A percentile compares a stretch with the other conserved stretches of the same genome.
phyloP scores from a whole-genome alignment of 2,888 invertebrate genomes.

The Endotricha flammealis region DNA sequence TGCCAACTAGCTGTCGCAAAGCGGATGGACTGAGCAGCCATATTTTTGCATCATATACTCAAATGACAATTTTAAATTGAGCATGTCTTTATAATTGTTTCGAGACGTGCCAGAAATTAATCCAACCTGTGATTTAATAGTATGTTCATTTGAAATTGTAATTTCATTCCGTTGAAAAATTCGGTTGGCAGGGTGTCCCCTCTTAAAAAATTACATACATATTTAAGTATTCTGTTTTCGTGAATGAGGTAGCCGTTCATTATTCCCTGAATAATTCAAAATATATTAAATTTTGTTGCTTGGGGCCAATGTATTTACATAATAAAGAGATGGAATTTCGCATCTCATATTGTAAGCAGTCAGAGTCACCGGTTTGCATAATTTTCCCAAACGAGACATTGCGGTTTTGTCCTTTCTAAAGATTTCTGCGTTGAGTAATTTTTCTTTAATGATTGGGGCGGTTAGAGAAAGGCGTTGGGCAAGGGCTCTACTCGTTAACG shows the following conservation, averaged over 20 bases:
- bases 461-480: constrained; percentile 9
- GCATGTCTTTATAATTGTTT: too few relatives aligned
- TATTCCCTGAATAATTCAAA: constrained; percentile 46
- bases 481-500: constrained; percentile 6
- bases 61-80: too few relatives aligned
- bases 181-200: constrained; percentile 5
- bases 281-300: constrained; percentile 39
- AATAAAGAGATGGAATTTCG: constrained; percentile 38
- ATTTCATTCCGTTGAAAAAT: constrained; percentile 11
- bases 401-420: constrained; percentile 27
- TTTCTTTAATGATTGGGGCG: constrained; percentile 3
- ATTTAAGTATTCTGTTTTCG: constrained; percentile 25
- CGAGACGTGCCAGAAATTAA: too few relatives aligned
- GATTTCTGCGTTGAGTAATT: constrained; percentile 22
- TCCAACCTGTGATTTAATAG: too few relatives aligned
- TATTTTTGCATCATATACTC: too few relatives aligned
- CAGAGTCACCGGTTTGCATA: constrained; percentile 32
- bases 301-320: constrained; percentile 42
- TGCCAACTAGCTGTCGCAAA: too few relatives aligned
- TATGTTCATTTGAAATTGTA: too few relatives aligned
- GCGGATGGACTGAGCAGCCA: too few relatives aligned
- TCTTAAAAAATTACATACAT: constrained; percentile 19
- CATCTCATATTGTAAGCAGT: constrained; percentile 32
- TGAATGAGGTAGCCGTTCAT: constrained; percentile 32
- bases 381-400: constrained; percentile 27